Evolutionary conservation across 2,888 invertebrate genomes (phyloP), one percentile per base, ranked within the genome.

Genomic region (Macrostomum cliftonense): DNA sequence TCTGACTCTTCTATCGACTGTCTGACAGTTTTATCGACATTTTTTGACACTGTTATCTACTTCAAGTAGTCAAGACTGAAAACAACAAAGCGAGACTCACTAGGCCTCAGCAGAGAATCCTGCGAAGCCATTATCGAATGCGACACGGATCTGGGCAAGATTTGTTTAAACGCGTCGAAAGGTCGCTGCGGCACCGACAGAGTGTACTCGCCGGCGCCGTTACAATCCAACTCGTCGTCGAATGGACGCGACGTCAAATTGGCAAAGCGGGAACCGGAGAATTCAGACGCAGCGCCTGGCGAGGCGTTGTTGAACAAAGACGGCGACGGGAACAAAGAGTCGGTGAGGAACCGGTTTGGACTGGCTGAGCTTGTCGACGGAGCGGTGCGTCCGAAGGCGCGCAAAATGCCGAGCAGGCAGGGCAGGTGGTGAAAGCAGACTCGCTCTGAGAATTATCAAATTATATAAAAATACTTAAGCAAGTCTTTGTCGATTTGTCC

Each of bases 101-200:
- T 43, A 12, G 57, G 55, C 1, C 60, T 57, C 38, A 56, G 55
- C 1, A 54, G 51, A 1, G 53, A 47, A 39, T 59, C 59, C 2
- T 59, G 56, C 2, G 50, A 45, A 13, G 57, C 58, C 7, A 62
- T 56, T 36, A 63, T 52, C 42, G 61, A 57, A 12, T 59, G 59
- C 0, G 88, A 89, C 59, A 91, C 74, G 17, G 88, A 88, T 37
- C 87, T 77, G 0, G 89, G 89, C 63, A 93, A 84, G 43, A 91
- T 89, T 0, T 85, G 81, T 45, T 88, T 76, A 61, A 72, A 75
- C 50, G 61, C 71, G 39, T 69, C 67, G 55, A 74, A 74, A 46
- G 71, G 65, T 43, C 64, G 64, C 54, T 69, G 67, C 37, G 58
- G 58, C 7, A 52, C 37, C 20, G 50, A 50, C 36, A 50, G 54